phyloP scores from a whole-genome alignment of 2,888 invertebrate species.

The Leucophenga montana region DNA sequence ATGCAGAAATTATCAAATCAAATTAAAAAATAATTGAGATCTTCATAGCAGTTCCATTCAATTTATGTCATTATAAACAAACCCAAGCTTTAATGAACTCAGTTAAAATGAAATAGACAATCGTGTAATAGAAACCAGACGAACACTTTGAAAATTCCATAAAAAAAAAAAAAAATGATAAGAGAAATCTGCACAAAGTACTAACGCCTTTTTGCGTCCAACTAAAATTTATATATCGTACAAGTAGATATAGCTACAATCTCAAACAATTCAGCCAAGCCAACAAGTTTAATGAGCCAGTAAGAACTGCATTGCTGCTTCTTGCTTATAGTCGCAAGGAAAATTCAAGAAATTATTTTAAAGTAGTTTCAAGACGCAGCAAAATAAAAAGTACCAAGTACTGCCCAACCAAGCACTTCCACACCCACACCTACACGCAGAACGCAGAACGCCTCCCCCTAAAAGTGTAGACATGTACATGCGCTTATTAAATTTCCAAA shows the following conservation, averaged over 20 bases:
- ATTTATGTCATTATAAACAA: no score
- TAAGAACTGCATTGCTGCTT: slow-evolving; percentile 39
- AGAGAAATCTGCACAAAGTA: slow-evolving; percentile 14
- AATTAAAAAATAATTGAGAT: no score
- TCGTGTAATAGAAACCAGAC: background rate
- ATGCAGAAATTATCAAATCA: no score
- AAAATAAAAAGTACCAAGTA: background rate
- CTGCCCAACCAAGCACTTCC: background rate
- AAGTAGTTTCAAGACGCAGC: background rate
- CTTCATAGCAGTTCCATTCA: no score
- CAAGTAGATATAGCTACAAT: background rate
- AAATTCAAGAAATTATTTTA: slow-evolving; percentile 1
- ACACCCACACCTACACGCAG: no score
- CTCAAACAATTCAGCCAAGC: background rate
- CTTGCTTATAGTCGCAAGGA: background rate
- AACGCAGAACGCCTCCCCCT: slow-evolving; percentile 20
- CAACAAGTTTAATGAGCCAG: slow-evolving; percentile 61
- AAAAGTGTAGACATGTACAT: slow-evolving; percentile 51
- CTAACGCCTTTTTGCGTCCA: background rate
- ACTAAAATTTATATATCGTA: no score
- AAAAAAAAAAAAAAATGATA: no score
- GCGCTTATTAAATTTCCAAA: slow-evolving; percentile 61
- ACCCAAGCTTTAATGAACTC: no score
- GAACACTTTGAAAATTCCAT: background rate
- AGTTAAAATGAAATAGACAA: no score